A percentile compares a stretch with the other conserved stretches of the same genome.
These are phyloP conservation scores for Cheilinus undulatus DNA, from an alignment of 2,113 vertebrate genomes.

Conservation along the genomic window DNA sequence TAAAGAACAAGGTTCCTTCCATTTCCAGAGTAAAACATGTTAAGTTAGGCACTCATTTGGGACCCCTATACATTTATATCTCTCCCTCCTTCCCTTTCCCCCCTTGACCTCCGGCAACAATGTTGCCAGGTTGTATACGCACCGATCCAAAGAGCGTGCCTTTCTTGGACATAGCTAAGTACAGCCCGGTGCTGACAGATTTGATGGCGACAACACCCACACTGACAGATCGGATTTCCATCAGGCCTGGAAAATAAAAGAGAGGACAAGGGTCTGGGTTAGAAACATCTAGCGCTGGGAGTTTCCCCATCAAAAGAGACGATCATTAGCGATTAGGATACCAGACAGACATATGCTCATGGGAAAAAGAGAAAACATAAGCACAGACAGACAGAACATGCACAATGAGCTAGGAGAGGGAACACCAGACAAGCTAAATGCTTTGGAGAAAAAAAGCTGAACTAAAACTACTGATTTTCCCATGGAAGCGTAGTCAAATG, in stretches of 20 bases:
- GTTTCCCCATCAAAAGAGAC: slow-evolving; percentile 74
- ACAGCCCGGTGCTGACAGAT: slow-evolving; percentile 92
- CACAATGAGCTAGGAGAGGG: slow-evolving; percentile 31
- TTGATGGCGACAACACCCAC: slow-evolving; percentile 93
- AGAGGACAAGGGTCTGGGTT: slow-evolving; percentile 69
- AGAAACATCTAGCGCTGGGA: slow-evolving; percentile 63
- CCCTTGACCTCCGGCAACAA: slow-evolving; percentile 55
- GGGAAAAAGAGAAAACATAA: slow-evolving; percentile 37
- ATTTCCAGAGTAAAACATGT: slow-evolving; percentile 48
- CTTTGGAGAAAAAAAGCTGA: neutral
- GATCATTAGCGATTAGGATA: slow-evolving; percentile 78
- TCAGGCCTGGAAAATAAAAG: slow-evolving; percentile 86
- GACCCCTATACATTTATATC: slow-evolving; percentile 44
- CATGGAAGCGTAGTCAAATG: too few species aligned
- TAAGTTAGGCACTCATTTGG: slow-evolving; percentile 30
- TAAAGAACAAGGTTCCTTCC: slow-evolving; percentile 42
- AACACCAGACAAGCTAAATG: neutral
- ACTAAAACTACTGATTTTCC: too few species aligned
- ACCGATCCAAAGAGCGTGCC: slow-evolving; percentile 94
- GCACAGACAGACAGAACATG: slow-evolving; percentile 27
- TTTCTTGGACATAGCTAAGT: slow-evolving; percentile 93
- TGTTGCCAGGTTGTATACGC: slow-evolving; percentile 77
- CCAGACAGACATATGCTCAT: slow-evolving; percentile 62
- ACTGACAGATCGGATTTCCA: slow-evolving; percentile 94
- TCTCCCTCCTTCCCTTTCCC: slow-evolving; percentile 17